These are phyloP conservation scores for Rhynchonycteris naso DNA, from an alignment of 2,797 vertebrate genomes.

Conservation along the genomic window DNA sequence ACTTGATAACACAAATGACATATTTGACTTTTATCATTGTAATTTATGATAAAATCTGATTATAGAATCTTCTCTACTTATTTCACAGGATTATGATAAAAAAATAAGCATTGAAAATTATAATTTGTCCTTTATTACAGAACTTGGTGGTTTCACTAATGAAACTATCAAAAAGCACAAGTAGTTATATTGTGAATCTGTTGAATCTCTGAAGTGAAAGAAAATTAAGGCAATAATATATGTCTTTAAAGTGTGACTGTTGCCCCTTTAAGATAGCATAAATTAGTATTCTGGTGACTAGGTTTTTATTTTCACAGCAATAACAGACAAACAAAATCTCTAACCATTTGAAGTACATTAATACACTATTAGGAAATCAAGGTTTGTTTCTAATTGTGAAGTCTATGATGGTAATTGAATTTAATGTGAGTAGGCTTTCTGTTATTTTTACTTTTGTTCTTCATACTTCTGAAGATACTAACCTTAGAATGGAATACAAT, in stretches of 20 bases:
- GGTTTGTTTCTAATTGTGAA: constrained; percentile 18
- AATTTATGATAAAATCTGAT: constrained; percentile 32
- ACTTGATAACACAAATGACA: background rate
- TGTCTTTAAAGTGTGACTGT: constrained; percentile 9
- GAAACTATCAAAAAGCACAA: background rate
- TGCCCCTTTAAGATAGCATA: background rate
- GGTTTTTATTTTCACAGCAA: background rate
- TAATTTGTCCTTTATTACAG: background rate
- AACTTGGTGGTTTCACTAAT: background rate
- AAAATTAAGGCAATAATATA: background rate
- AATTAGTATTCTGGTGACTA: constrained; percentile 14
- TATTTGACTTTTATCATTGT: background rate
- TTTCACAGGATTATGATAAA: background rate
- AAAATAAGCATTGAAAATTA: constrained; percentile 24
- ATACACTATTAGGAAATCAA: background rate
- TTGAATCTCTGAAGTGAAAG: constrained; percentile 36
- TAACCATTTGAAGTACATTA: background rate
- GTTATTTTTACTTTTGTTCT: constrained; percentile 59
- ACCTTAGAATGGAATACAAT: background rate
- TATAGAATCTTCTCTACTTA: constrained; percentile 21
- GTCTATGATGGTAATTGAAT: background rate
- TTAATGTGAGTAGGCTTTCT: background rate
- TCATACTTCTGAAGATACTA: background rate
- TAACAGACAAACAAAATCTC: constrained; percentile 4
- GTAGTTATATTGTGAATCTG: background rate